Evolutionary conservation across 2,888 invertebrate species (phyloP).

Genomic region (Eupsilia transversa): DNA sequence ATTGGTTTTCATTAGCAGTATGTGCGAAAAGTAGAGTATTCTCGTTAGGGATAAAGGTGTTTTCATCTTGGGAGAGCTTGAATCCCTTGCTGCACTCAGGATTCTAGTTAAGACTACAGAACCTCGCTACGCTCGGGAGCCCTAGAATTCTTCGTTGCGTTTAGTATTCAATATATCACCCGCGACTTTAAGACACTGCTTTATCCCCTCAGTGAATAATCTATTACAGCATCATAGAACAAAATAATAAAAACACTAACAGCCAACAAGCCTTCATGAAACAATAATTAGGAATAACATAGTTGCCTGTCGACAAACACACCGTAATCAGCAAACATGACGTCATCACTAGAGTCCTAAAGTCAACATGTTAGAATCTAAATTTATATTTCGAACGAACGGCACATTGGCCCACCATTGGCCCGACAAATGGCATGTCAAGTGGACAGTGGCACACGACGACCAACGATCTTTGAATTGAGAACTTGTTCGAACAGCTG

Average conservation of each 20-base stretch:
- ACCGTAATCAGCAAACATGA: slow-evolving; percentile 14
- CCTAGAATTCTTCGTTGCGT: too few relatives aligned
- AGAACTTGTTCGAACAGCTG: slow-evolving; percentile 16
- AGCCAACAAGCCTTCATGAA: background rate
- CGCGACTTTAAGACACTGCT: too few relatives aligned
- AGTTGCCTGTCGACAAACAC: background rate
- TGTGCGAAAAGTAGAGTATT: too few relatives aligned
- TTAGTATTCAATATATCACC: too few relatives aligned
- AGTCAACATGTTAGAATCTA: slow-evolving; percentile 7
- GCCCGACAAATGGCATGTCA: slow-evolving; percentile 25
- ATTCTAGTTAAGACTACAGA: too few relatives aligned
- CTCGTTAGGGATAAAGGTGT: too few relatives aligned
- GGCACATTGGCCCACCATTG: background rate
- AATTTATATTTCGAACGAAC: slow-evolving; percentile 10
- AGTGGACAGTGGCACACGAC: slow-evolving; percentile 6
- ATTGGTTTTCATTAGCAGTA: too few relatives aligned
- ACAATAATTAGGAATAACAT: slow-evolving; percentile 9
- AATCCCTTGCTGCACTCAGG: too few relatives aligned
- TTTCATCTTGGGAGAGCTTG: too few relatives aligned
- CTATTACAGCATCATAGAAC: background rate
- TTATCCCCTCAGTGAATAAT: too few relatives aligned
- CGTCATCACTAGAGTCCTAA: slow-evolving; percentile 13
- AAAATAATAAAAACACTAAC: background rate
- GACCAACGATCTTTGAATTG: slow-evolving; percentile 10
- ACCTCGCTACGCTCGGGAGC: too few relatives aligned